Evolutionary conservation across 2,113 vertebrate genomes (phyloP).

Genomic region (Grammomys surdaster): DNA sequence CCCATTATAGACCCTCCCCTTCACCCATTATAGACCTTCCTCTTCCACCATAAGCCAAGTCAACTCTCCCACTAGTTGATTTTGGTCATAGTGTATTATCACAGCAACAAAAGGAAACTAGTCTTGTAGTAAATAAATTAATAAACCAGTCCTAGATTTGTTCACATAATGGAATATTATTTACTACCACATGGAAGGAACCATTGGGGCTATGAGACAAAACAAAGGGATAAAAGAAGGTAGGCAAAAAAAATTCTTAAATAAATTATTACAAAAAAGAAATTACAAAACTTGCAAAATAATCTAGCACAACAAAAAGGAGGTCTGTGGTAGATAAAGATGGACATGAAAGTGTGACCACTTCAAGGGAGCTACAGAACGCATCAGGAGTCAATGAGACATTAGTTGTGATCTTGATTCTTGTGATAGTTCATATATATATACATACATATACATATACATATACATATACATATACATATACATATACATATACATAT

Average conservation of each 20-base stretch:
- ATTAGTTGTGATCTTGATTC: background rate
- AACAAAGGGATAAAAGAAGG: background rate
- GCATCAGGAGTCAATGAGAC: background rate
- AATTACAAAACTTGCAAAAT: conserved; percentile 6
- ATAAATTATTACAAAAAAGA: background rate
- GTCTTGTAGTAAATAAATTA: background rate
- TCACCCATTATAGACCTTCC: background rate
- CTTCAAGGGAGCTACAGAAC: background rate
- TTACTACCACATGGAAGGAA: background rate
- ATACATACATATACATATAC: no score
- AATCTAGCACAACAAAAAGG: background rate
- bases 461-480: no score
- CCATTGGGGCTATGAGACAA: background rate
- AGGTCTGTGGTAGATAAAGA: background rate
- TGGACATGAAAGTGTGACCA: background rate
- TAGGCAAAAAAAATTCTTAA: background rate
- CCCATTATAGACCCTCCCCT: no score
- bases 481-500: no score
- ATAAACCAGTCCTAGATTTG: background rate
- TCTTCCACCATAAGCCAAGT: background rate
- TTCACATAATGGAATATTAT: background rate
- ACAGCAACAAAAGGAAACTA: background rate
- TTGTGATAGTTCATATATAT: background rate
- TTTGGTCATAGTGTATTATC: background rate
- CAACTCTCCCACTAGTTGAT: background rate